Evolutionary conservation across 2,888 invertebrate species (phyloP).

Genomic region (Cancer borealis): DNA sequence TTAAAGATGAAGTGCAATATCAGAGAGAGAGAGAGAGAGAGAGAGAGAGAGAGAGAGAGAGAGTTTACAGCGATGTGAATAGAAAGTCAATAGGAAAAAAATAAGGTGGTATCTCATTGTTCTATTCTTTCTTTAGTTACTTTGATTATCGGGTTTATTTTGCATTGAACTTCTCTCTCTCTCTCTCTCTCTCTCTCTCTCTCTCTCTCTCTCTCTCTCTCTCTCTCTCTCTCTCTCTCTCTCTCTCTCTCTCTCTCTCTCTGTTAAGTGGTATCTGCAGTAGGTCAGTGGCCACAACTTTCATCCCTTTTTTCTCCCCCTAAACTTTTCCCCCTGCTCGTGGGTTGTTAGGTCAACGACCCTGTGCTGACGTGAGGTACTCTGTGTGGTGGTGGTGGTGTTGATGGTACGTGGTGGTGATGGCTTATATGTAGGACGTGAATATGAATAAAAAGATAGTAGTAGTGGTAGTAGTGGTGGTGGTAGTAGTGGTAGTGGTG

Average conservation of each 20-base stretch:
- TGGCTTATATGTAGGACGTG: background rate
- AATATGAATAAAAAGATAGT: background rate
- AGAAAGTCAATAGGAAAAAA: conserved; percentile 49
- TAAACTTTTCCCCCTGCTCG: background rate
- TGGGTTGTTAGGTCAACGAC: background rate
- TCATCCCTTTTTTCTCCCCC: background rate
- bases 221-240: conserved; percentile 42
- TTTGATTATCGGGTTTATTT: background rate
- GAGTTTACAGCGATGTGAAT: conserved; percentile 42
- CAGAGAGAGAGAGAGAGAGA: conserved; percentile 58
- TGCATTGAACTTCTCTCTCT: background rate
- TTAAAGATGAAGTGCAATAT: no score
- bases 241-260: conserved; percentile 34
- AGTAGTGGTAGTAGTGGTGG: background rate
- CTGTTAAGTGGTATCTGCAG: background rate
- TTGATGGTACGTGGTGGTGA: background rate
- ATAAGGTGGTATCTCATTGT: background rate
- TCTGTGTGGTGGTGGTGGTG: background rate
- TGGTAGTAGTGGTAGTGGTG: background rate
- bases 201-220: conserved; percentile 34
- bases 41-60: conserved; percentile 65
- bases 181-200: conserved; percentile 46
- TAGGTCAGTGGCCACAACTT: background rate
- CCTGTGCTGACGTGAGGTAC: background rate
- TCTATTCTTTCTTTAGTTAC: background rate